These are phyloP conservation scores for Mellilla xanthometata DNA, from an alignment of 2,888 invertebrate species.

Conservation along the genomic window DNA sequence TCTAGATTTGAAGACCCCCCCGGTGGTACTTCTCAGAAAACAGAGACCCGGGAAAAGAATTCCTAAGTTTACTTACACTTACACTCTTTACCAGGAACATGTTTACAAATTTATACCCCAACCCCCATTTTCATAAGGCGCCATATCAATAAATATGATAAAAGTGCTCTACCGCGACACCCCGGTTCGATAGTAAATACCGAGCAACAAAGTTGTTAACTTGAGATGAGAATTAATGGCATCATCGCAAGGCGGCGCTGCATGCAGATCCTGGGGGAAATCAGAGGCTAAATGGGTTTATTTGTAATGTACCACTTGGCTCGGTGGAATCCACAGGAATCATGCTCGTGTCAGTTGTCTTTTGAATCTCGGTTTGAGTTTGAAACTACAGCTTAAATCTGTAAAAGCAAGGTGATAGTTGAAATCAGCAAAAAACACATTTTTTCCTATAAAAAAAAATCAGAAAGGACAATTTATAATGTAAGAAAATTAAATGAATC, in stretches of 20 bases:
- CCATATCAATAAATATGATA: slow-evolving; percentile 10
- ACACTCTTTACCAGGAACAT: too few species aligned
- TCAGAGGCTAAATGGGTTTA: slow-evolving; percentile 14
- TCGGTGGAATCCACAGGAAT: background rate
- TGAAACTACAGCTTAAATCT: too few species aligned
- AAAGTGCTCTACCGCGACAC: slow-evolving; percentile 7
- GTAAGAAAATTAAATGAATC: too few species aligned
- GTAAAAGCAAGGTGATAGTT: too few species aligned
- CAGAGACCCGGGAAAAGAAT: too few species aligned
- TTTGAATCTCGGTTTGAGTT: background rate
- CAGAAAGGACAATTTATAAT: too few species aligned
- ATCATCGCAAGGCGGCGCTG: slow-evolving; percentile 7
- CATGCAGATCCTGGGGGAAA: slow-evolving; percentile 18
- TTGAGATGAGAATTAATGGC: slow-evolving; percentile 16
- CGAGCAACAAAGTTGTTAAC: slow-evolving; percentile 9
- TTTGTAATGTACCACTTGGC: slow-evolving; percentile 15
- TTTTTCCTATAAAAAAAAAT: too few species aligned
- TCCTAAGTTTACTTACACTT: too few species aligned
- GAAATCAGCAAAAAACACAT: too few species aligned
- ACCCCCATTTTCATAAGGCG: background rate
- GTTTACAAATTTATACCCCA: too few species aligned
- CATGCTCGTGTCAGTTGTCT: slow-evolving; percentile 2
- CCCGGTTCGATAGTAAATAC: slow-evolving; percentile 10
- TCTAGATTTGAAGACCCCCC: too few species aligned
- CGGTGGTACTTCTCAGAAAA: too few species aligned